Evolutionary conservation across 92 coral and sea anemone species (phyloP).

Genomic region (Phymanthus crucifer): DNA sequence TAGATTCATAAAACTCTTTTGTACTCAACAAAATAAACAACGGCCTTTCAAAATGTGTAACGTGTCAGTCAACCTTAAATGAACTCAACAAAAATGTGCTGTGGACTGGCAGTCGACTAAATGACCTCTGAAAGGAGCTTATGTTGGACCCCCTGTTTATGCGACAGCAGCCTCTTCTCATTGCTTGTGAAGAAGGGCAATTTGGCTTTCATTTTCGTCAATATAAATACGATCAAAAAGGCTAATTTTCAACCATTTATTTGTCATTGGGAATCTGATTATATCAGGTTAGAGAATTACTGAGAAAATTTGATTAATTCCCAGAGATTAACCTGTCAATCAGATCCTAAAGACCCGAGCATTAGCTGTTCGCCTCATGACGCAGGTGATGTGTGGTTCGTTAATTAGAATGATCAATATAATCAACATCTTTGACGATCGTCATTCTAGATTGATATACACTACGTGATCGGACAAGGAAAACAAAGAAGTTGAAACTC

Average conservation of each 20-base stretch:
- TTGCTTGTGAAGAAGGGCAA: not conserved
- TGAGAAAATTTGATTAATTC: not conserved
- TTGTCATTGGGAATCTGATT: not conserved
- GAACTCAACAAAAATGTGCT: slow-evolving; percentile 23
- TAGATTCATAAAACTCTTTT: slow-evolving; percentile 15
- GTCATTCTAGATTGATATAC: not conserved
- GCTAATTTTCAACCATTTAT: not conserved
- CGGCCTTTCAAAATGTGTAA: slow-evolving; percentile 36
- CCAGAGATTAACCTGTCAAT: not conserved
- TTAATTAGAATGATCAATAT: not conserved
- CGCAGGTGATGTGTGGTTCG: not conserved
- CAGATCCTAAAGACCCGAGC: not conserved
- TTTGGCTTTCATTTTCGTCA: not conserved
- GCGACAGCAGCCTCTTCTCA: not conserved
- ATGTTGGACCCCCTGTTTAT: not conserved
- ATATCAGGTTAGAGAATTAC: not conserved
- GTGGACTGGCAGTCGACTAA: slow-evolving; percentile 13
- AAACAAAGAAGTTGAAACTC: not conserved
- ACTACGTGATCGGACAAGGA: not conserved
- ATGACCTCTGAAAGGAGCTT: not conserved
- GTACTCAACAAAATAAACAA: slow-evolving; percentile 33
- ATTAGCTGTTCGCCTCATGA: not conserved
- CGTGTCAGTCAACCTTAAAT: slow-evolving; percentile 38
- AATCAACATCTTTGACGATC: not conserved
- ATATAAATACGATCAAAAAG: not conserved